Conservation (phyloP, 2,888 invertebrate species). For the Cancer borealis region DNA sequence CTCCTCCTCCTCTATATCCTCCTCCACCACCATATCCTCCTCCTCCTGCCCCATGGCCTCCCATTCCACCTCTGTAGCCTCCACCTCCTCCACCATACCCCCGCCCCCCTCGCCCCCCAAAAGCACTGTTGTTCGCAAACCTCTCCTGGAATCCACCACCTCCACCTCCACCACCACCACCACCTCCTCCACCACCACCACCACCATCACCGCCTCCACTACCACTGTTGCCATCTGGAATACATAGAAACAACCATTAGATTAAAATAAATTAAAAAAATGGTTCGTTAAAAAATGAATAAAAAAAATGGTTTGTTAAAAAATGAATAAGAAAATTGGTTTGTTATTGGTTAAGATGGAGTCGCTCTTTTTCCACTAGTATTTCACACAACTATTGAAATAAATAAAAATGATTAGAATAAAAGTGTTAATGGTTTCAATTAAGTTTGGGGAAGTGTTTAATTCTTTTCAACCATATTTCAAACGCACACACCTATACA, state of each 20-base stretch:
- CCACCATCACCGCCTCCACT: too few species aligned
- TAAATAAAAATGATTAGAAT: background rate
- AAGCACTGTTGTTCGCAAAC: constrained; percentile 64
- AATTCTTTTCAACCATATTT: too few species aligned
- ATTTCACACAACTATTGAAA: too few species aligned
- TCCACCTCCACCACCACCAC: constrained; percentile 46
- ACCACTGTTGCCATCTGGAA: background rate
- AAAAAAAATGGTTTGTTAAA: too few species aligned
- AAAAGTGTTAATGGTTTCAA: background rate
- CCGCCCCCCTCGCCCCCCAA: constrained; percentile 54
- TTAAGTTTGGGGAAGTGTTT: background rate
- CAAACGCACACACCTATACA: background rate
- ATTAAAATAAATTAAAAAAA: too few species aligned
- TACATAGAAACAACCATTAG: background rate
- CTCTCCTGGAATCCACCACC: constrained; percentile 44
- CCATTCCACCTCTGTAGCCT: background rate
- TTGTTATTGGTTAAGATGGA: too few species aligned
- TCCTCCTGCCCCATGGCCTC: constrained; percentile 67
- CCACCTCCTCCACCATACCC: constrained; percentile 59
- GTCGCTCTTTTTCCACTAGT: too few species aligned
- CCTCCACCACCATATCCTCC: constrained; percentile 64
- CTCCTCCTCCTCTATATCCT: constrained; percentile 6
- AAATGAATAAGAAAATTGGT: too few species aligned
- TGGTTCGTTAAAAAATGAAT: too few species aligned
- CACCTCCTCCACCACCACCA: constrained; percentile 35